These are phyloP conservation scores for Myrmecophaga tridactyla DNA, from an alignment of 2,113 vertebrate genomes.

Conservation along the genomic window DNA sequence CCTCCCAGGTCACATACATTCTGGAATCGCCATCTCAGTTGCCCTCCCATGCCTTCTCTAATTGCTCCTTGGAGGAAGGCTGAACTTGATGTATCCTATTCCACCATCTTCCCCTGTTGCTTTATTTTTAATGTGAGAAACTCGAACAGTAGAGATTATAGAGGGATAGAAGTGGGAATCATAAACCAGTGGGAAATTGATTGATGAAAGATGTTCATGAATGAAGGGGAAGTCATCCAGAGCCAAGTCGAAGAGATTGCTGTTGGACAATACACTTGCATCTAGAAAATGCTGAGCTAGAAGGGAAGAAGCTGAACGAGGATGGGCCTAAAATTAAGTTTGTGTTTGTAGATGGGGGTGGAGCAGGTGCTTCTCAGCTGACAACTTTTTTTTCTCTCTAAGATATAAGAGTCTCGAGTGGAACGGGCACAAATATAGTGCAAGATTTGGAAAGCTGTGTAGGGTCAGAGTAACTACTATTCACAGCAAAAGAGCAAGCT, in stretches of 20 bases:
- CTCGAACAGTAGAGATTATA: background rate
- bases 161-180: background rate
- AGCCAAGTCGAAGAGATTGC: background rate
- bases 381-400: background rate
- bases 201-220: background rate
- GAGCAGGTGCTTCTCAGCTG: background rate
- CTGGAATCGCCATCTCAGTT: too few species aligned
- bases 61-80: too few species aligned
- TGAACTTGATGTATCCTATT: too few species aligned
- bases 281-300: background rate
- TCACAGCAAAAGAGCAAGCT: background rate
- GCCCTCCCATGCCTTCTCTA: too few species aligned
- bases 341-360: background rate
- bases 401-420: background rate
- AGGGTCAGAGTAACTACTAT: background rate
- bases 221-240: background rate
- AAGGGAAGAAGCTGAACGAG: background rate
- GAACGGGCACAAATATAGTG: background rate
- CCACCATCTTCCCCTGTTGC: too few species aligned
- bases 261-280: background rate
- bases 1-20: too few species aligned
- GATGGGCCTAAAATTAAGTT: background rate
- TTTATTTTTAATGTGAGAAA: background rate
- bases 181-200: background rate
- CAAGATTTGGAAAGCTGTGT: background rate